Conservation (phyloP, 1,140 invertebrate genomes). For the Parasteatoda tepidariorum region DNA sequence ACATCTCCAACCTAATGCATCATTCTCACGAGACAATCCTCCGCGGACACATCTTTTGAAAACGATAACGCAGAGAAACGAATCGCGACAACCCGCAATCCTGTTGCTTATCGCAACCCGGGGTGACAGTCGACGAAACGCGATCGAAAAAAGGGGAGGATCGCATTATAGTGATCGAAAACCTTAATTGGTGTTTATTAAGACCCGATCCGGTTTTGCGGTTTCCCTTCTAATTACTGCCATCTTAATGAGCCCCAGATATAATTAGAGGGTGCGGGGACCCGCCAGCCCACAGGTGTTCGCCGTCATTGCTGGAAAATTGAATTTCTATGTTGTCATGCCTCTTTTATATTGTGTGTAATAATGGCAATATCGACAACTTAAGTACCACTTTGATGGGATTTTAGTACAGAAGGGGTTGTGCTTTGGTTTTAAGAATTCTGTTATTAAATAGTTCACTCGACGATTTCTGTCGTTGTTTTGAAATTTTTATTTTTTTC, state of each 20-base stretch:
- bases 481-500: no score
- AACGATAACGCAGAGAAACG: no score
- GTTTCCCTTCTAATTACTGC: constrained; percentile 38
- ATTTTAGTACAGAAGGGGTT: neutral
- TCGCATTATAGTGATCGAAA: neutral
- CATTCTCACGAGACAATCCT: no score
- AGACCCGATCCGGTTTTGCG: constrained; percentile 28
- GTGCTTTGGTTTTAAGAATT: neutral
- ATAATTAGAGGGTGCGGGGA: constrained; percentile 52
- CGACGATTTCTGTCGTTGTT: no score
- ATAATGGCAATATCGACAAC: neutral
- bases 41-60: no score
- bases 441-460: neutral
- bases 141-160: no score
- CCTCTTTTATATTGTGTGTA: neutral
- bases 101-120: no score
- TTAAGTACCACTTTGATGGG: neutral
- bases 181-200: constrained; percentile 48
- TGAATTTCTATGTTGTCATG: constrained; percentile 4
- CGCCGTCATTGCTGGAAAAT: constrained; percentile 1
- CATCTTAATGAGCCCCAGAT: constrained; percentile 44
- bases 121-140: no score
- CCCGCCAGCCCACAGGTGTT: constrained; percentile 43
- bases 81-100: no score
- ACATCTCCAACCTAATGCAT: no score